These are phyloP conservation scores for Simalia tracyae DNA, from an alignment of 2,797 vertebrate species.

Conservation along the genomic window DNA sequence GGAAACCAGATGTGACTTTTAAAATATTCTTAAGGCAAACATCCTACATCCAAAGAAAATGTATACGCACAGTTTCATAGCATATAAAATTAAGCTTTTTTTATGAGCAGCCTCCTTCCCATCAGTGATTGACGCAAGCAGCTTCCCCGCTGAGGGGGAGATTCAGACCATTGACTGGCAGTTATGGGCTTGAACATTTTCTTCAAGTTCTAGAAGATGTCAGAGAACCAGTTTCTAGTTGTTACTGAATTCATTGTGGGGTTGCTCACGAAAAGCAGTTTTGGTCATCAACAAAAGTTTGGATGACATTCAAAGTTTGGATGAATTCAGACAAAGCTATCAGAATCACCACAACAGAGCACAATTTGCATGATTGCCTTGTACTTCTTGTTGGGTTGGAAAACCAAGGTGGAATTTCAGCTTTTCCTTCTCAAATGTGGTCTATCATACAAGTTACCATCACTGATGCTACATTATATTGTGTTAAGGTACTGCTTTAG, in stretches of 20 bases:
- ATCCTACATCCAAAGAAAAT: neutral
- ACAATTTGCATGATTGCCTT: constrained; percentile 73
- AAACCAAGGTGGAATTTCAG: neutral
- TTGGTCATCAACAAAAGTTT: constrained; percentile 27
- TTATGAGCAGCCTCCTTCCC: neutral
- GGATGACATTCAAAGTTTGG: neutral
- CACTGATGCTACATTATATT: neutral
- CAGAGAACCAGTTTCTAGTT: constrained; percentile 28
- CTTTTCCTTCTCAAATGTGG: neutral
- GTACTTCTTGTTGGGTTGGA: neutral
- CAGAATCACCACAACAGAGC: constrained; percentile 73
- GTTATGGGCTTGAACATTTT: neutral
- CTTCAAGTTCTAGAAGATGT: neutral
- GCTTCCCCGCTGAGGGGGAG: neutral
- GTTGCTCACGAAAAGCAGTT: accelerated
- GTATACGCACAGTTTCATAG: neutral
- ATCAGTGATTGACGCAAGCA: neutral
- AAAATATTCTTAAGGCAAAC: neutral
- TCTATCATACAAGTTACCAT: neutral
- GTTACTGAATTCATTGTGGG: constrained; percentile 44
- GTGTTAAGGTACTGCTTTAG: neutral
- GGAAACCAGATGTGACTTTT: neutral
- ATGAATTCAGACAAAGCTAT: constrained; percentile 70
- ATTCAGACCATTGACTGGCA: neutral
- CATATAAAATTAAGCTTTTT: neutral